A percentile compares a stretch with the other conserved stretches of the same genome.
Evolutionary conservation across 2,113 vertebrate genomes (phyloP).

Genomic region (Empidonax alnorum): DNA sequence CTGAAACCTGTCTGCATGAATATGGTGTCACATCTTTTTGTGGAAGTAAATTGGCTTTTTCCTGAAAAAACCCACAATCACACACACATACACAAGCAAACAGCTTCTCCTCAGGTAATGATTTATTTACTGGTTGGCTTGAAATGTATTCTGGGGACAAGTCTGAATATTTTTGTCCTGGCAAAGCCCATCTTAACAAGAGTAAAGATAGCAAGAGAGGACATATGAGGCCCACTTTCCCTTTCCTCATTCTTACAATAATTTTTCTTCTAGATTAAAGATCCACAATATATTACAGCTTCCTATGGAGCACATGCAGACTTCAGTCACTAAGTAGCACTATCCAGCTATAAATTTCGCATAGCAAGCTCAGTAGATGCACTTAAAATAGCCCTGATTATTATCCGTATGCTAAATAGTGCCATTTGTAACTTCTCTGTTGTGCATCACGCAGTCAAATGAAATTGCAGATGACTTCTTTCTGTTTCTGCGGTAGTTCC

Average conservation of each 20-base stretch:
- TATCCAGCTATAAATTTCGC: neutral
- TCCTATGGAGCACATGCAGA: neutral
- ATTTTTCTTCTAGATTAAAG: neutral
- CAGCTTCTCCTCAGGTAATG: neutral
- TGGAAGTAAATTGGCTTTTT: neutral
- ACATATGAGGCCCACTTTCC: neutral
- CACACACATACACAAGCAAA: neutral
- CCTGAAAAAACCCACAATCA: neutral
- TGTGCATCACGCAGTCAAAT: neutral
- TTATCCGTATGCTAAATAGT: neutral
- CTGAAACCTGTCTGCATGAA: neutral
- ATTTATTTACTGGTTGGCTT: neutral
- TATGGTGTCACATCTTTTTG: neutral
- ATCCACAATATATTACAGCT: neutral
- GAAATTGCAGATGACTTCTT: constrained; percentile 8
- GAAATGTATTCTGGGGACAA: neutral
- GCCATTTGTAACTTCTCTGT: neutral
- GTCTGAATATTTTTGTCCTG: neutral
- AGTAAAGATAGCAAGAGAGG: neutral
- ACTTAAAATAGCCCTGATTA: neutral
- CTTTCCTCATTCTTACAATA: neutral
- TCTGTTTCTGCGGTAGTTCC: neutral
- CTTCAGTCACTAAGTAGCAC: neutral
- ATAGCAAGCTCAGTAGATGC: neutral
- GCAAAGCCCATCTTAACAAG: neutral